Base-by-base conservation (phyloP, 2,797 vertebrate genomes). In the Pipistrellus kuhlii region DNA sequence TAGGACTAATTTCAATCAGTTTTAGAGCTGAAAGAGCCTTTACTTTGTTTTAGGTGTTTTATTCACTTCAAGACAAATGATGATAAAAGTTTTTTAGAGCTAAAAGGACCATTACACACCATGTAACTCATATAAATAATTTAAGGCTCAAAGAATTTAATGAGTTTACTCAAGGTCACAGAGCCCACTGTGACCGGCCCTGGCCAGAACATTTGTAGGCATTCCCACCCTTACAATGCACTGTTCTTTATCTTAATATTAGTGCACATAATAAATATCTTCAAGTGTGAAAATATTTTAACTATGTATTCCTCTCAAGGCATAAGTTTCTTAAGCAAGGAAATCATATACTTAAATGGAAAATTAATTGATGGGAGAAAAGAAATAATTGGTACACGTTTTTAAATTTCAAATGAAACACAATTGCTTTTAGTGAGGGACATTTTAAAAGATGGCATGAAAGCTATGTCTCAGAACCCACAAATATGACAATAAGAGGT, bases 401-500 rank as follows among this genome's bases (percentile, higher is more conserved):
- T 95, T 90, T 94, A 93, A 93, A 95, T 88, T 94, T 90, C 57
- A 93, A 97, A 91, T 90, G 86, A 85, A 88, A 95, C 76, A 92
- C 85, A 94, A 92, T 95, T 93, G 73, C 85, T 95, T 80, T 88
- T 89, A 92, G 69, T 94, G 93, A 95, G 62, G 13, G 92, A 69
- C 55, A 62, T 95, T 78, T 95, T 97, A 95, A 95, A 95, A 96
- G 93, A 92, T 73, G 72, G 57, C 55, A 81, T 95, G 89, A 88
- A 95, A 95, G 30, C 91, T 87, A 85, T 81, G 80, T 21, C 75
- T 68, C 48, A 95, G 90, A 94, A 97, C 64, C 95, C 91, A 90
- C 94, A 97, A 91, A 91, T 95, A 96, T 88, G 95, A 92, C 90
- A 96, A 97, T 97, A 94, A 95, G 94, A 95, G 85, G 89, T 84